Conservation (phyloP, 1,140 invertebrate genomes). For the Pristionchus pacificus region DNA sequence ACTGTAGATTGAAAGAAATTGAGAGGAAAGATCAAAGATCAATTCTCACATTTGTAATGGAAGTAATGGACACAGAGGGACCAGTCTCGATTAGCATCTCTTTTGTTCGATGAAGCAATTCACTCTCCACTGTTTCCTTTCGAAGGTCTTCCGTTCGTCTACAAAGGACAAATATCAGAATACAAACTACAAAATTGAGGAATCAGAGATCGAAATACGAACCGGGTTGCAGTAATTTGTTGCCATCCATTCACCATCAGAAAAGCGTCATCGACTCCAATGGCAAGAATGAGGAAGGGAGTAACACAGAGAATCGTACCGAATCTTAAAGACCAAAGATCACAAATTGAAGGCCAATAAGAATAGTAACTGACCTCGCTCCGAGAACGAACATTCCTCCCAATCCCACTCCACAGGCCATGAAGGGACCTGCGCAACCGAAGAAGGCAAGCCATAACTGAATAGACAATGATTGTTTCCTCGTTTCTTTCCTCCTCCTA, state of each 20-base stretch:
- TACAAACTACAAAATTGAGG: background rate
- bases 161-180: background rate
- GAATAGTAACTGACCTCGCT: constrained; percentile 38
- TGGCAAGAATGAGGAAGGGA: constrained; percentile 52
- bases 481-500: background rate
- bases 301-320: constrained; percentile 40
- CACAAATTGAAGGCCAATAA: constrained; percentile 31
- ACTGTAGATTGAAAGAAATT: background rate
- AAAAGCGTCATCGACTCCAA: constrained; percentile 56
- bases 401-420: constrained; percentile 52
- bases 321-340: constrained; percentile 50
- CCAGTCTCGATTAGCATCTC: constrained; percentile 55
- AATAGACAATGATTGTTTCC: background rate
- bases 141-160: background rate
- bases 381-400: constrained; percentile 51
- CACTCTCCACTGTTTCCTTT: constrained; percentile 8
- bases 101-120: constrained; percentile 28
- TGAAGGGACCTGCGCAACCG: constrained; percentile 52
- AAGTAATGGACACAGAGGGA: constrained; percentile 55
- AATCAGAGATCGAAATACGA: constrained; percentile 8
- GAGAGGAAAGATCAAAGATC: background rate
- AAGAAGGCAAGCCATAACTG: constrained; percentile 44
- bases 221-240: constrained; percentile 21
- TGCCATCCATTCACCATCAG: constrained; percentile 49
- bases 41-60: constrained; percentile 45